Conservation (phyloP, 2,797 vertebrate species). For the Leucoraja ocellata region DNA sequence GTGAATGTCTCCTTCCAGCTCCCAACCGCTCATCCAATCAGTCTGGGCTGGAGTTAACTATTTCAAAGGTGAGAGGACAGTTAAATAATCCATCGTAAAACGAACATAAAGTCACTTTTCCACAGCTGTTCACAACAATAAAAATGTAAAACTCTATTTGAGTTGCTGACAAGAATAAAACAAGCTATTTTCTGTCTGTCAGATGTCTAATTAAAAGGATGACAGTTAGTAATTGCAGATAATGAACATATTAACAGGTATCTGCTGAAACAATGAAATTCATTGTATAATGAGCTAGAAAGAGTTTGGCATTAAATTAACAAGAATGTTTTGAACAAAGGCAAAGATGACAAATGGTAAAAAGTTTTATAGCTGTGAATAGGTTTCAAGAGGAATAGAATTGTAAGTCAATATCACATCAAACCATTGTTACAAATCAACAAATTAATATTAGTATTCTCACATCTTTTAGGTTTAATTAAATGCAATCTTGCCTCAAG, state of each 20-base stretch:
- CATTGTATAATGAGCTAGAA: neutral
- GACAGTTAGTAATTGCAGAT: conserved; percentile 12
- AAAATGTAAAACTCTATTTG: no score
- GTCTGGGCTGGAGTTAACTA: neutral
- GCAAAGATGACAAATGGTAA: neutral
- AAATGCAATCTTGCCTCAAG: neutral
- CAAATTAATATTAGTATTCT: neutral
- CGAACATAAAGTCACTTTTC: neutral
- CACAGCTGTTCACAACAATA: neutral
- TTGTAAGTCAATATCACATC: neutral
- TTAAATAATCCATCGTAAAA: neutral
- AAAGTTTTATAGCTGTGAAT: neutral
- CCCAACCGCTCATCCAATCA: neutral
- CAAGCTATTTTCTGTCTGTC: neutral
- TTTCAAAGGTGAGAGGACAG: neutral
- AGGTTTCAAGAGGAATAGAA: neutral
- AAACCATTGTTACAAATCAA: neutral
- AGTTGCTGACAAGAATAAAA: neutral
- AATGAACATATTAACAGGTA: neutral
- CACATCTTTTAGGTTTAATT: neutral
- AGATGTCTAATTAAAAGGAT: neutral
- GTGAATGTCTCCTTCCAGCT: neutral
- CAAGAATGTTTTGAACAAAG: neutral
- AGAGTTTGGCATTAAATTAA: neutral
- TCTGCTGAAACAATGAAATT: neutral